Base-by-base conservation (phyloP, 2,113 vertebrate genomes). In the Callaeas wilsoni region DNA sequence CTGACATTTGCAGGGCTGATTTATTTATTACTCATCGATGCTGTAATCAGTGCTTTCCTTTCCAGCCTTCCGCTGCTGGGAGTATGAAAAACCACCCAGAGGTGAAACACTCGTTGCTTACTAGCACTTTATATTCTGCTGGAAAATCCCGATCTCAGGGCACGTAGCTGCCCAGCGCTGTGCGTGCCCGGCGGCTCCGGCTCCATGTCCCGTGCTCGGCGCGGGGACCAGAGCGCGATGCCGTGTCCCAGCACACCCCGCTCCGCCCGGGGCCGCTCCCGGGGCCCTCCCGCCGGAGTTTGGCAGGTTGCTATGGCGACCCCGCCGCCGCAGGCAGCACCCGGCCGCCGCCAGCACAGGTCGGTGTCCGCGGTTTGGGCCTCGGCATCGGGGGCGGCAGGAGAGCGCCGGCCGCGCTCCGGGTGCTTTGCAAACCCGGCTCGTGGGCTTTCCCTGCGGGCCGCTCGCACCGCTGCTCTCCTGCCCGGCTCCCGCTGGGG, bases 241-340 rank as follows among this genome's bases (percentile, higher is more conserved):
- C 47, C 20, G 3, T 3, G 13, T 57, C 42, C 70, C 47, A 0
- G 30, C 65, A 1, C 69, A 1, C 16, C 52, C 13, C 13, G 2
- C 37, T 32, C 10, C 4, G 0, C 30, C 49, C 4, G 6, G 84
- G 20, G 79, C 46, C 12, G 6, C 81, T 77, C 82, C 90, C 88
- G 0, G 13, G 16, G 80, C 70, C 35, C 71, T 47, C 4, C 63
- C 86, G 73, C 89, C 7, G 73, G 29, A 85, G 90, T 90, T 88
- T 87, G 94, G 39, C n/a, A 4, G 25, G 97, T 97, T 90, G 92
- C 97, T 79, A 93, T 90, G 93, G 74, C 74, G 16, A 96, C 86
- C 50, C 67, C 4, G 25, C 47, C 10, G 9, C 19, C n/a, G 21
- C 81, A 6, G 2, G 46, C 79, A 35, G 32, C 75, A 2, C 53